Evolutionary conservation across 2,797 vertebrate species (phyloP).

Genomic region (Emydoidea blandingii): DNA sequence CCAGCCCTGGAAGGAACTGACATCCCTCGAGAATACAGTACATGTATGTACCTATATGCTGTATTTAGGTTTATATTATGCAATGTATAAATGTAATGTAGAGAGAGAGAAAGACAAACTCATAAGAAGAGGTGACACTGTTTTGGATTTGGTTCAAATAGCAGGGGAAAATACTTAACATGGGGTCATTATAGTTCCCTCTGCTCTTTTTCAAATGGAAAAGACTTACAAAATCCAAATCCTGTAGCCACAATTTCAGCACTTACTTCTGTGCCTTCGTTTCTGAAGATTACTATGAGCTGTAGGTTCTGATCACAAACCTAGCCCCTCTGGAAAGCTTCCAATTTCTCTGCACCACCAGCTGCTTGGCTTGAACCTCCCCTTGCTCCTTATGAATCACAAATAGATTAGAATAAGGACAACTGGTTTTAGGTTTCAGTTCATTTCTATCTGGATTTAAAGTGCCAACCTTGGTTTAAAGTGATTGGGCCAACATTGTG

Average conservation of each 20-base stretch:
- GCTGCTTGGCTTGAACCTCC: conserved; percentile 61
- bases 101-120: neutral
- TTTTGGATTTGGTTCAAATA: neutral
- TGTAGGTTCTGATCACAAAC: conserved; percentile 57
- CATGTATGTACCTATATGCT: rapidly evolving
- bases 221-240: conserved; percentile 1
- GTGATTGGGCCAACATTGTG: neutral
- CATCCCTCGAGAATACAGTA: neutral
- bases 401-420: conserved; percentile 29
- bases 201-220: neutral
- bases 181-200: neutral
- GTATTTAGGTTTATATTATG: neutral
- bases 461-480: conserved; percentile 28
- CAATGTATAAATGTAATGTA: neutral
- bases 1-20: neutral
- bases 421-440: conserved; percentile 27
- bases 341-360: conserved; percentile 58
- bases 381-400: conserved; percentile 25
- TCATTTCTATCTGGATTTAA: conserved; percentile 43
- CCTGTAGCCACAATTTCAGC: neutral
- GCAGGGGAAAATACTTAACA: conserved; percentile 6
- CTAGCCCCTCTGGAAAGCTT: conserved; percentile 48
- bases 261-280: conserved; percentile 13
- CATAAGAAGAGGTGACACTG: neutral
- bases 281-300: conserved; percentile 49